Percentiles rank a stretch among this genome's conserved stretches.
Conservation (phyloP, 2,797 vertebrate genomes). For the Spatula versicolor region DNA sequence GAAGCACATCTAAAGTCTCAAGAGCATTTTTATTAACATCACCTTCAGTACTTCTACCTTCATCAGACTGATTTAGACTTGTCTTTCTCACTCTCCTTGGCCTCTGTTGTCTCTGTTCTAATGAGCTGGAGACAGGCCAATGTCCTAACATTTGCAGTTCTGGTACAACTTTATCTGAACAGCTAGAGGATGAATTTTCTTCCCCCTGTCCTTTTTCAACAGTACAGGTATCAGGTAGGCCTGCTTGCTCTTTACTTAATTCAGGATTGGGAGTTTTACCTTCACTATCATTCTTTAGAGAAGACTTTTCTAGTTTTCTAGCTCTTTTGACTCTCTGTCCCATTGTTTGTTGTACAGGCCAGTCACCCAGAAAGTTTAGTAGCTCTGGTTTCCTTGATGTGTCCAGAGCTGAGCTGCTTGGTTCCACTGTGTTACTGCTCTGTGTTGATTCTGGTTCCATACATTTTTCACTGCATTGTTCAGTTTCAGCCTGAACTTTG, state of each 20-base stretch:
- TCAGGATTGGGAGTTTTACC: neutral
- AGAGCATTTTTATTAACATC: slow-evolving; percentile 2
- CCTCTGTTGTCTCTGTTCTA: slow-evolving; percentile 72
- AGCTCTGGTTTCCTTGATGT: slow-evolving; percentile 56
- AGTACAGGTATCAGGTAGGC: neutral
- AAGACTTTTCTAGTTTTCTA: slow-evolving; percentile 71
- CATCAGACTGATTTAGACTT: neutral
- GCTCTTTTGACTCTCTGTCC: slow-evolving; percentile 82
- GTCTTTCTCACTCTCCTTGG: slow-evolving; percentile 45
- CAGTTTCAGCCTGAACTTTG: slow-evolving; percentile 34
- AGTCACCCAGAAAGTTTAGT: slow-evolving; percentile 89
- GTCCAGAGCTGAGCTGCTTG: slow-evolving; percentile 49
- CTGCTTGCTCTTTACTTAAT: neutral
- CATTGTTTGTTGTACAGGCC: slow-evolving; percentile 86
- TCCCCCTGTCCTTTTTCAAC: slow-evolving; percentile 20
- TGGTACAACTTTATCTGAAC: neutral
- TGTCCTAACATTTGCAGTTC: slow-evolving; percentile 38
- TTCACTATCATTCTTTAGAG: slow-evolving; percentile 44
- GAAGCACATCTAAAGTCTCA: neutral
- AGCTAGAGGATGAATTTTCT: neutral
- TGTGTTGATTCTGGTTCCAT: slow-evolving; percentile 29
- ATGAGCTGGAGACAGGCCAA: slow-evolving; percentile 68
- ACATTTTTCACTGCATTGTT: neutral
- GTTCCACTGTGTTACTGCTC: slow-evolving; percentile 20
- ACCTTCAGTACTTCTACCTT: slow-evolving; percentile 41